Conservation (phyloP, 2,888 invertebrate genomes). For the Drosophila conformis region DNA sequence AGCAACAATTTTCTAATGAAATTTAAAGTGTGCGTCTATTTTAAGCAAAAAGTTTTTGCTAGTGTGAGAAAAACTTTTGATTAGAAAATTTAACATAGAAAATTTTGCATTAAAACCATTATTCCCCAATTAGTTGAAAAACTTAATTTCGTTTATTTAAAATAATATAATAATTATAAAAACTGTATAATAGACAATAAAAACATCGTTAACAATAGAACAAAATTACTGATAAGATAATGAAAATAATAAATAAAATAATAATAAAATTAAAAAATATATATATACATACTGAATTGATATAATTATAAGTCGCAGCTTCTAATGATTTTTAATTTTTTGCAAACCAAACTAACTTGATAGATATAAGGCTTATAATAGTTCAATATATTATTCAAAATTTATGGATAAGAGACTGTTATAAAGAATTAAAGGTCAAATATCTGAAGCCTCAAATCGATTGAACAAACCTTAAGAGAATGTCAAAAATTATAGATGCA, state of each 20-base stretch:
- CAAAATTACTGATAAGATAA: background rate
- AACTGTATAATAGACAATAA: background rate
- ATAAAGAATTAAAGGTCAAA: background rate
- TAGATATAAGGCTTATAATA: background rate
- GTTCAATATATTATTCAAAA: background rate
- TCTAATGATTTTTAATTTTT: background rate
- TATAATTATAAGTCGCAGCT: no score
- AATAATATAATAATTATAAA: background rate
- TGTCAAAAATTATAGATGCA: background rate
- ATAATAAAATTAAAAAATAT: background rate
- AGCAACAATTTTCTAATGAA: conserved; percentile 58
- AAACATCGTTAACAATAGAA: background rate
- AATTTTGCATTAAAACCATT: background rate
- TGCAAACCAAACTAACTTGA: background rate
- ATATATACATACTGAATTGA: background rate
- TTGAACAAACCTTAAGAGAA: background rate
- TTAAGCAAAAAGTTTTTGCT: conserved; percentile 6
- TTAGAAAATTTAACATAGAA: background rate
- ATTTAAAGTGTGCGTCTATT: conserved; percentile 58
- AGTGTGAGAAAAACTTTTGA: background rate
- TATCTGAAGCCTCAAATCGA: background rate
- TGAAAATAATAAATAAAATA: background rate
- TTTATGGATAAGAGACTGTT: background rate
- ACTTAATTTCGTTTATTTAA: background rate
- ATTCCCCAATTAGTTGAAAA: background rate